Conservation (phyloP, 2,888 invertebrate species). For the Lutraria lutraria region DNA sequence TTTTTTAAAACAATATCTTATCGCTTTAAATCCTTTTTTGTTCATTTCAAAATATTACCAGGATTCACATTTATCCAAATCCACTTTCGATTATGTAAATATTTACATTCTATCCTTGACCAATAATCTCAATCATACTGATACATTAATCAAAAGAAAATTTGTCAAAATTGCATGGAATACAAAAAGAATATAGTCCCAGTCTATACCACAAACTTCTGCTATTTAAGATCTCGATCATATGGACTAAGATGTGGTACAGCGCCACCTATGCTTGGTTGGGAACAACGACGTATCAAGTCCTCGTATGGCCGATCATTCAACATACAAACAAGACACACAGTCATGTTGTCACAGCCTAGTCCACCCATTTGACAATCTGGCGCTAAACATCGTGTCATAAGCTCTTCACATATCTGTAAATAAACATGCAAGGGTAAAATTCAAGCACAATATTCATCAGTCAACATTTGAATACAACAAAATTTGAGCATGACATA, state of each 20-base stretch:
- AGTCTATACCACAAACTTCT: background rate
- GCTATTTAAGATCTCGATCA: conserved; percentile 65
- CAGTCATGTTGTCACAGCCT: conserved; percentile 99
- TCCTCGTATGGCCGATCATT: conserved; percentile 87
- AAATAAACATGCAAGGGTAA: conserved; percentile 23
- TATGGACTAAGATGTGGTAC: conserved; percentile 76
- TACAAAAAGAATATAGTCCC: background rate
- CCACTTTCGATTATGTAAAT: background rate
- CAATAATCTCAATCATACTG: conserved; percentile 12
- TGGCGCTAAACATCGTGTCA: conserved; percentile 97
- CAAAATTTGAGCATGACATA: no score
- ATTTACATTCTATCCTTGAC: background rate
- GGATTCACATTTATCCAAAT: background rate
- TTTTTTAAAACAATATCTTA: background rate
- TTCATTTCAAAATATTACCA: background rate
- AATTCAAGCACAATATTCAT: no score
- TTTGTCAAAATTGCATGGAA: conserved; percentile 23
- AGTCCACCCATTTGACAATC: conserved; percentile 98
- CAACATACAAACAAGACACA: conserved; percentile 94
- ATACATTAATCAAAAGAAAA: background rate
- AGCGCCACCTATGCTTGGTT: conserved; percentile 75
- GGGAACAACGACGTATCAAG: conserved; percentile 84
- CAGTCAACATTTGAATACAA: no score
- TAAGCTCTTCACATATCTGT: conserved; percentile 96
- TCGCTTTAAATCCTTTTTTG: background rate